phyloP scores from a whole-genome alignment of 2,888 invertebrate species.

The Xanthia togata region DNA sequence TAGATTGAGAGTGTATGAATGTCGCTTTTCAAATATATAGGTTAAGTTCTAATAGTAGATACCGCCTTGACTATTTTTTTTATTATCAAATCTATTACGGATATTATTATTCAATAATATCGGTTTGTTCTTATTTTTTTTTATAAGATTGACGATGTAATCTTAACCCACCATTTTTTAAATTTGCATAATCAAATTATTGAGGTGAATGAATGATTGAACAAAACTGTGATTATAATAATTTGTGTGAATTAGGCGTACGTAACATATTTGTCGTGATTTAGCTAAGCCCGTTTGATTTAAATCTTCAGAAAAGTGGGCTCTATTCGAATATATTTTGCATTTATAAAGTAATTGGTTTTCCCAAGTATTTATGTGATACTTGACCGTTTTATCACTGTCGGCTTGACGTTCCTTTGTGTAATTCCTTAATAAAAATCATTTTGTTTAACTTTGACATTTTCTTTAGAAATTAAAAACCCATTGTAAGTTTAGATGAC shows the following conservation, averaged over 20 bases:
- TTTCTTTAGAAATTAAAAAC: constrained; percentile 18
- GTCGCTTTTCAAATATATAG: constrained; percentile 61
- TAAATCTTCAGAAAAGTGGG: constrained; percentile 31
- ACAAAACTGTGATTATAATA: constrained; percentile 67
- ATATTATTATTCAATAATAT: constrained; percentile 39
- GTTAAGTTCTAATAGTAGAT: constrained; percentile 63
- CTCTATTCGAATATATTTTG: constrained; percentile 61
- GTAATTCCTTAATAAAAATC: constrained; percentile 66
- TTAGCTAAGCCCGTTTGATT: constrained; percentile 27
- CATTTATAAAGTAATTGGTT: constrained; percentile 61
- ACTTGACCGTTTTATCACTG: constrained; percentile 47
- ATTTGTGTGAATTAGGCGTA: constrained; percentile 53
- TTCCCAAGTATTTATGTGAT: constrained; percentile 46
- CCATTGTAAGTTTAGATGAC: neutral
- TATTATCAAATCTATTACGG: constrained; percentile 29
- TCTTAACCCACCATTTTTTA: constrained; percentile 58
- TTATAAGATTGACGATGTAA: constrained; percentile 52
- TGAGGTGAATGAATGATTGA: constrained; percentile 54
- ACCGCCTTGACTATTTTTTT: constrained; percentile 55
- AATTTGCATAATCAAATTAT: constrained; percentile 35
- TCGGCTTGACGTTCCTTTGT: constrained; percentile 63
- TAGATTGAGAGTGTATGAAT: constrained; percentile 41
- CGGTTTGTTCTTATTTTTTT: constrained; percentile 35
- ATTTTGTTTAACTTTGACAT: constrained; percentile 54
- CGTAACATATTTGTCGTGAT: constrained; percentile 37